Evolutionary conservation across 2,113 vertebrate species (phyloP).

Genomic region (Uropsilus gracilis): DNA sequence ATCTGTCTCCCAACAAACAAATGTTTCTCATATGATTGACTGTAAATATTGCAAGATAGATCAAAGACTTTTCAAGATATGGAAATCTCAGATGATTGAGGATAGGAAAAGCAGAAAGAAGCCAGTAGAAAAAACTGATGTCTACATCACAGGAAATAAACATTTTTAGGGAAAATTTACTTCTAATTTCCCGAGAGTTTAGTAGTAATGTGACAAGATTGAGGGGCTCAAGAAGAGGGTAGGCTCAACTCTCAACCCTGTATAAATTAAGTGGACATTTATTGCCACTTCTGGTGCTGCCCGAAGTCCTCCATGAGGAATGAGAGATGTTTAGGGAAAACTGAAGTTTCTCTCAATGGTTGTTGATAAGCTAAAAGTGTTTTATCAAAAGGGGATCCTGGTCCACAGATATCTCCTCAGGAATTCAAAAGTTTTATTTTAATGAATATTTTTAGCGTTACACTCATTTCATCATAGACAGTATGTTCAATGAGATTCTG

Average conservation of each 20-base stretch:
- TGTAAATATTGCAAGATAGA: conserved; percentile 1
- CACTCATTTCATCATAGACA: neutral
- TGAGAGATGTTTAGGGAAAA: neutral
- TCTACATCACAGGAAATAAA: neutral
- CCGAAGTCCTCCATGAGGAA: neutral
- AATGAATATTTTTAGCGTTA: neutral
- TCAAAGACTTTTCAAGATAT: neutral
- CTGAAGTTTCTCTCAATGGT: neutral
- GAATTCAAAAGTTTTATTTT: neutral
- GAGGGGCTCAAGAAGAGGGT: neutral
- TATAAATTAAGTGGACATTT: neutral
- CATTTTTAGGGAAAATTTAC: neutral
- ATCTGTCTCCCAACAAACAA: neutral
- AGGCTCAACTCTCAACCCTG: neutral
- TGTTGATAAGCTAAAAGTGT: neutral
- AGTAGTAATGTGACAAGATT: neutral
- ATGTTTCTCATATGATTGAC: neutral
- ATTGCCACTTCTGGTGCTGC: no score
- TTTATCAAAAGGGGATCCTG: neutral
- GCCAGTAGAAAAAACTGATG: neutral
- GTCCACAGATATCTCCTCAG: neutral
- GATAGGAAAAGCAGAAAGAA: neutral
- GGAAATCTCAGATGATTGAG: no score
- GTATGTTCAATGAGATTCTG: neutral
- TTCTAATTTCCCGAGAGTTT: neutral